Conservation (phyloP, 2,797 vertebrate species). For the Tokudaia tokunoshimensis region DNA sequence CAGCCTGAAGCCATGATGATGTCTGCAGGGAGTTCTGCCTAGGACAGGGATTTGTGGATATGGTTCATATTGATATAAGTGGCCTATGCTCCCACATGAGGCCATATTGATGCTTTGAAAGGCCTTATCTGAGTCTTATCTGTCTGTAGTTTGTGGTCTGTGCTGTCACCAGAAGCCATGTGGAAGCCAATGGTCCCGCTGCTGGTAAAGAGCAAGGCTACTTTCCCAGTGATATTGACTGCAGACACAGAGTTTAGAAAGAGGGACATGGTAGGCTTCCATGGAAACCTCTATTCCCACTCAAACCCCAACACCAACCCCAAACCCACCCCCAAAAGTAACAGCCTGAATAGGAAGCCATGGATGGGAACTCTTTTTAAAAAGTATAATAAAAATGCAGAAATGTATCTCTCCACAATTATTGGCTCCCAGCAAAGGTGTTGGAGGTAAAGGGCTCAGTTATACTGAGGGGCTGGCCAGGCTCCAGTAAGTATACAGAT, state of each 20-base stretch:
- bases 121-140: neutral
- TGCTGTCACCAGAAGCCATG: neutral
- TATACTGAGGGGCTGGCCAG: neutral
- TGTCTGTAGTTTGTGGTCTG: neutral
- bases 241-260: neutral
- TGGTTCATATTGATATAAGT: neutral
- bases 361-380: neutral
- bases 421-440: neutral
- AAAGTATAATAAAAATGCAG: neutral
- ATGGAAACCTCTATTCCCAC: neutral
- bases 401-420: neutral
- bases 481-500: neutral
- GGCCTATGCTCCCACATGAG: neutral
- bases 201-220: neutral
- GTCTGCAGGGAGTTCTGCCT: neutral
- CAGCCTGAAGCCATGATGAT: neutral
- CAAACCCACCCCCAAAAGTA: neutral
- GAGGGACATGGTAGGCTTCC: neutral
- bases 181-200: neutral
- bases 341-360: neutral
- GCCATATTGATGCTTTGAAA: neutral
- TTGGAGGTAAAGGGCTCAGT: neutral
- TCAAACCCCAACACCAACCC: neutral
- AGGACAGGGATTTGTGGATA: rapidly evolving
- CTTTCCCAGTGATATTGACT: neutral